phyloP scores from a whole-genome alignment of 2,113 vertebrate species.

The Procapra przewalskii region DNA sequence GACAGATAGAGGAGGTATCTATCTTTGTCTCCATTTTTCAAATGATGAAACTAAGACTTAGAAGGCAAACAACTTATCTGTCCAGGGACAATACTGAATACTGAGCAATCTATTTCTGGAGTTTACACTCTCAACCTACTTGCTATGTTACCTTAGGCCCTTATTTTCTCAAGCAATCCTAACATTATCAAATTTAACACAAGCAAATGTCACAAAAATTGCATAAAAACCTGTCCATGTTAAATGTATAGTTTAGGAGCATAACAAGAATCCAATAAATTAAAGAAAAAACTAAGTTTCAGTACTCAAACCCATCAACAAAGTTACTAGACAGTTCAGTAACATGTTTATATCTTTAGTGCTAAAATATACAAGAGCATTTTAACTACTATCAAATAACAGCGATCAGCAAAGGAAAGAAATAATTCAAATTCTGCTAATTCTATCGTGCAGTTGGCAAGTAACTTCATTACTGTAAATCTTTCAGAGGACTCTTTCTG shows the following conservation, averaged over 20 bases:
- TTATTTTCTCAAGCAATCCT: constrained; percentile 19
- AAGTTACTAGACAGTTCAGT: background rate
- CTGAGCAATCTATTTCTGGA: background rate
- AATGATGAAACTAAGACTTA: background rate
- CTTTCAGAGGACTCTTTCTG: background rate
- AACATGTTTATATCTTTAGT: background rate
- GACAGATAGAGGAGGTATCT: background rate
- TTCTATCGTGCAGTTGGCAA: background rate
- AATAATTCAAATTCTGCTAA: constrained; percentile 26
- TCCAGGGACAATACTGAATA: background rate
- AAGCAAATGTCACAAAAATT: background rate
- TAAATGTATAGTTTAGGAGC: background rate
- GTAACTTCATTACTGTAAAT: constrained; percentile 9
- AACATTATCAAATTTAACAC: background rate
- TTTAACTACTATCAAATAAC: background rate
- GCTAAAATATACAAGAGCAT: background rate
- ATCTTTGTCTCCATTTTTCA: background rate
- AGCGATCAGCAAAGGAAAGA: background rate
- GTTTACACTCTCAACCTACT: background rate
- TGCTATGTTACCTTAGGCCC: background rate
- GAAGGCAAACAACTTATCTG: background rate
- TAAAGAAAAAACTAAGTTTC: background rate
- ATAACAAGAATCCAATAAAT: background rate
- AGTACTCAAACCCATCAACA: background rate
- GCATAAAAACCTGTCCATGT: background rate